Evolutionary conservation across 30 jellyfish, hydroid and myxozoan genomes (phyloP), one percentile per base, ranked within the genome.

Genomic region (Mastigias papua): DNA sequence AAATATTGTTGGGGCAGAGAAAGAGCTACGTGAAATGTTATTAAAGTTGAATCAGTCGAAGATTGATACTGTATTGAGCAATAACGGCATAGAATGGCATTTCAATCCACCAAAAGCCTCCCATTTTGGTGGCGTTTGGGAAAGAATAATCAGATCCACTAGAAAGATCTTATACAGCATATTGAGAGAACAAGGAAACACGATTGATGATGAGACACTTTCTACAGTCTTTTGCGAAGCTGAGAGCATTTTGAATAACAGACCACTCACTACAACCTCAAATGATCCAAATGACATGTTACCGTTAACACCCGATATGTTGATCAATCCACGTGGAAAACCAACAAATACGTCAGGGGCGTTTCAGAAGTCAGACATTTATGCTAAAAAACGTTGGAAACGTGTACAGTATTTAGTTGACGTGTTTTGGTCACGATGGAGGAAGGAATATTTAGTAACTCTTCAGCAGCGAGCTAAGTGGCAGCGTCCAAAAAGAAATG

Each of bases 71-170:
- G 72, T 19, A 9, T 20, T 69, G 19, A 1, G 70, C 51, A 48
- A 37, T 31, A 2, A 25, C 27, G 72, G 78, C 48, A 65, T 86
- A 13, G 51, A 51, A 25, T 86, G 96, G 90, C 26, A 10, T 21
- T 86, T 86, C 48, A 86, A 86, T 86, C 96, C 85, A 17, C 95
- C 90, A 32, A 15, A 46, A 8, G 89, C 90, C 27, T 58, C 80
- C 31, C 84, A 86, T 48, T 29, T 75, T 33, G 97, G 92, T 48
- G 92, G 92, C 4, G 92, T 79, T n/a, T 80, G 87, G 97, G 89
- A 89, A 63, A 87, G 85, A 22, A 30, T 68, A 25, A 89, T 89
- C 80, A 31, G 93, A 58, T 11, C 89, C 46, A 64, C 76, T n/a
- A 70, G 93, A 80, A 67, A 68, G 82, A 64, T 82, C 64, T 48